phyloP scores from a whole-genome alignment of 1,140 invertebrate species.

The Caerostris extrusa region DNA sequence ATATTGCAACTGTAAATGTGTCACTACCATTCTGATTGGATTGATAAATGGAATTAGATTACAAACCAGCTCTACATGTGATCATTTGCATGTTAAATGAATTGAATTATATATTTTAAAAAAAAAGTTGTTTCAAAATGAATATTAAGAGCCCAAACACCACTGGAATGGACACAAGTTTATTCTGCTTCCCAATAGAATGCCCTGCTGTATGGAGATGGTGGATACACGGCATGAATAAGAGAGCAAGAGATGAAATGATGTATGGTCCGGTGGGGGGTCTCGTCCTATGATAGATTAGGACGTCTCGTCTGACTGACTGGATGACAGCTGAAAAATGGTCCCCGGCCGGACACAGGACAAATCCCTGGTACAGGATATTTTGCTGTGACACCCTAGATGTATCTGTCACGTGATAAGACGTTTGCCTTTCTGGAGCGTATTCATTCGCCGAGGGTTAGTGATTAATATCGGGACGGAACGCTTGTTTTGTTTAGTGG shows the following conservation, averaged over 20 bases:
- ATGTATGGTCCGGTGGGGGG: constrained; percentile 27
- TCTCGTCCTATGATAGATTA: constrained; percentile 69
- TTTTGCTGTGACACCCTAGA: constrained; percentile 72
- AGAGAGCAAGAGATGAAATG: constrained; percentile 33
- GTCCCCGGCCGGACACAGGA: constrained; percentile 47
- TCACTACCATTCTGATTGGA: too few species aligned
- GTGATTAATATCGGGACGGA: constrained; percentile 58
- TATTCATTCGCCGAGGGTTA: constrained; percentile 20
- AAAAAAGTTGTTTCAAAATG: not conserved
- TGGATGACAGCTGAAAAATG: constrained; percentile 75
- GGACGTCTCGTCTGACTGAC: constrained; percentile 64
- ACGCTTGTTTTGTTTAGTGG: constrained; percentile 14
- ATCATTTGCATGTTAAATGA: too few species aligned
- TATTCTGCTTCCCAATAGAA: not conserved
- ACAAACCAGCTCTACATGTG: too few species aligned
- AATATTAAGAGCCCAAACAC: not conserved
- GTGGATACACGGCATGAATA: not conserved
- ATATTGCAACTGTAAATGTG: too few species aligned
- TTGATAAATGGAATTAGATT: too few species aligned
- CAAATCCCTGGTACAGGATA: constrained; percentile 73
- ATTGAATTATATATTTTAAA: too few species aligned
- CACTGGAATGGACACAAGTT: too few species aligned
- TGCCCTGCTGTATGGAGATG: not conserved
- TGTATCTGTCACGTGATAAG: constrained; percentile 75
- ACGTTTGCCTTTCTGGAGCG: constrained; percentile 46